A percentile compares a stretch with the other conserved stretches of the same genome.
phyloP scores from a whole-genome alignment of 2,113 vertebrate genomes.

The Gymnobelideus leadbeateri region DNA sequence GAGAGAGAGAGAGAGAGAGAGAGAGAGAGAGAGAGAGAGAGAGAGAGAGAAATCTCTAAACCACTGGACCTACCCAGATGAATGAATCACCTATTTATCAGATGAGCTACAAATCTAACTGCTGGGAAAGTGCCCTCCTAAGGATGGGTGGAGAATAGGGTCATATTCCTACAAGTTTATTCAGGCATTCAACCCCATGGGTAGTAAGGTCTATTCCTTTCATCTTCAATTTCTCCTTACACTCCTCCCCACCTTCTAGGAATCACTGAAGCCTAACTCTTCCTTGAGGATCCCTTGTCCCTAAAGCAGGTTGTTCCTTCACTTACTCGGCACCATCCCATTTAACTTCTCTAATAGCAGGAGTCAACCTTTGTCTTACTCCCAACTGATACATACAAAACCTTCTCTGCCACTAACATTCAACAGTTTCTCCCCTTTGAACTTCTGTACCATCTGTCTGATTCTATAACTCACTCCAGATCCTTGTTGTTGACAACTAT shows the following conservation, averaged over 20 bases:
- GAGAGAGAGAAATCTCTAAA: neutral
- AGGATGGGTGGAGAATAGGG: constrained; percentile 10
- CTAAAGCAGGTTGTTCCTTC: neutral
- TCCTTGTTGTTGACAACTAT: neutral
- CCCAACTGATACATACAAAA: neutral
- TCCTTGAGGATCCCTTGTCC: neutral
- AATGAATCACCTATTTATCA: constrained; percentile 74
- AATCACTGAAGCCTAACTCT: constrained; percentile 44
- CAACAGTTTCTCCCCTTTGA: neutral
- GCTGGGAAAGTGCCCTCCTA: constrained; percentile 66
- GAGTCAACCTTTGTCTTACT: neutral
- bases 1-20: neutral
- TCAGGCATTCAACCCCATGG: neutral
- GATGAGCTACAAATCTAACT: constrained; percentile 64
- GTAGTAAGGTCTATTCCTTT: neutral
- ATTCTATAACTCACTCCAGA: neutral
- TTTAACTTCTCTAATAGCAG: neutral
- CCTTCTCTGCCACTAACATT: neutral
- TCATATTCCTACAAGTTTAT: constrained; percentile 35
- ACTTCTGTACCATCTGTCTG: neutral
- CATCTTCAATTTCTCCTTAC: neutral
- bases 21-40: neutral
- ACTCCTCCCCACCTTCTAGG: constrained; percentile 19
- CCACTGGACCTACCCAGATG: neutral
- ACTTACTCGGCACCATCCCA: neutral